Percentiles rank a stretch among this genome's conserved stretches.
Conservation (phyloP, 2,888 invertebrate genomes). For the Acronicta aceris region DNA sequence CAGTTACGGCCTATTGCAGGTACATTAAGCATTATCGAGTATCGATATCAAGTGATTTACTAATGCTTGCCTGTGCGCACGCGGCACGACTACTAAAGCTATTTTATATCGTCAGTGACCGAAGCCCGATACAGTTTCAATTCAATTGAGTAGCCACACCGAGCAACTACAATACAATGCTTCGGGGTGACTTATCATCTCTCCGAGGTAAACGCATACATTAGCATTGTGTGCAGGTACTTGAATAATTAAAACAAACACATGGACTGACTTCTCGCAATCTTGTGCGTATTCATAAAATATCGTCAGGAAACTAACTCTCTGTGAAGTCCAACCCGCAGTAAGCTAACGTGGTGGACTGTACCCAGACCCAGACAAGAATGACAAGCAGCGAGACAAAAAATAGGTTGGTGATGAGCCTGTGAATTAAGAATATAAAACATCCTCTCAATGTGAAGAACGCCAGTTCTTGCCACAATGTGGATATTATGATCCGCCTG, state of each 20-base stretch:
- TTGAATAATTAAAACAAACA: neutral
- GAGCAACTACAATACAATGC: slow-evolving; percentile 28
- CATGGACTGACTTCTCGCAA: no score
- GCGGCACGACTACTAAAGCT: slow-evolving; percentile 42
- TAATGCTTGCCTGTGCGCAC: slow-evolving; percentile 61
- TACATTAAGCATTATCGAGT: slow-evolving; percentile 65
- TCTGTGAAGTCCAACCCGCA: no score
- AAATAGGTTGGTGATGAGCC: no score
- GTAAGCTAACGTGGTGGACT: no score
- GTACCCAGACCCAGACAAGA: no score
- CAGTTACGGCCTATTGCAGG: slow-evolving; percentile 60
- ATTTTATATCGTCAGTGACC: slow-evolving; percentile 62
- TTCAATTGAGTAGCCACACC: slow-evolving; percentile 46
- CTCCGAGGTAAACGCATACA: slow-evolving; percentile 9
- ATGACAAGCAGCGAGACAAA: no score
- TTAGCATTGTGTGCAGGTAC: neutral
- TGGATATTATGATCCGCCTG: no score
- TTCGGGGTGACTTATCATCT: slow-evolving; percentile 22
- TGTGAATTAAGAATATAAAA: no score
- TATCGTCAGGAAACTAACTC: no score
- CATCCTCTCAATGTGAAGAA: no score
- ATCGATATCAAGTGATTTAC: slow-evolving; percentile 71
- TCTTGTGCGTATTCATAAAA: no score
- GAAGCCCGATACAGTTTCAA: slow-evolving; percentile 61
- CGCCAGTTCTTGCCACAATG: no score